Base-by-base conservation (phyloP, 2,888 invertebrate species). In the Andrena bucephala region DNA sequence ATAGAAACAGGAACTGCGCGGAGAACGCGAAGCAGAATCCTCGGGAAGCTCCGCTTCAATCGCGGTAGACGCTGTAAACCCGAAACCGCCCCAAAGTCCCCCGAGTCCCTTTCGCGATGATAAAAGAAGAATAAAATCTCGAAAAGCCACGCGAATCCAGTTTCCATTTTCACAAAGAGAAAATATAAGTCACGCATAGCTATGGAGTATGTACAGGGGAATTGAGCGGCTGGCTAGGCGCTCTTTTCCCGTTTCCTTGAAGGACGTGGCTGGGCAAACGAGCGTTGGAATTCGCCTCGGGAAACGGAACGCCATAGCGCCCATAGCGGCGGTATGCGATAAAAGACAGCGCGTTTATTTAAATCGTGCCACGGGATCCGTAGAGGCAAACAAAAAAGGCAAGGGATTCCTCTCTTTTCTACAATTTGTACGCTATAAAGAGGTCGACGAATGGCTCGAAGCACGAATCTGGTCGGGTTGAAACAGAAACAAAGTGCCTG, bases 281-380 rank as follows among this genome's bases (percentile, higher is more conserved):
- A 27, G 7, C 0, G 2, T 27, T 1, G 42, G 6, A 42, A 59
- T 27, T 13, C 33, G 31, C 16, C 31, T 33, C n/a, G 20, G 16
- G 42, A 42, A 68, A 50, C n/a, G 8, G 16, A 16, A 6, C 8
- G 13, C 57, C 24, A 5, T 42, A 16, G 42, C 13, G 42, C 16
- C 7, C 20, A 16, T 67, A 54, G 3, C 31, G 20, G 20, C 13
- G 42, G n/a, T 13, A 20, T 29, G 20, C 31, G 20, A 60, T 50
- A 48, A 70, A n/a, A 60, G 29, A 20, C 27, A 31, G 24, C 31
- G 24, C 29, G 20, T 60, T 70, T 60, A 42, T 48, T 60, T 48
- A 60, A 70, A 70, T 42, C 42, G 20, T 52, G n/a, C 57, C 42
- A 42, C 6, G 5, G 8, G 13, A 42, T 20, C 6, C 20, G n/a